phyloP scores from a whole-genome alignment of 2,888 invertebrate species.

The Acanthopleura granulata region DNA sequence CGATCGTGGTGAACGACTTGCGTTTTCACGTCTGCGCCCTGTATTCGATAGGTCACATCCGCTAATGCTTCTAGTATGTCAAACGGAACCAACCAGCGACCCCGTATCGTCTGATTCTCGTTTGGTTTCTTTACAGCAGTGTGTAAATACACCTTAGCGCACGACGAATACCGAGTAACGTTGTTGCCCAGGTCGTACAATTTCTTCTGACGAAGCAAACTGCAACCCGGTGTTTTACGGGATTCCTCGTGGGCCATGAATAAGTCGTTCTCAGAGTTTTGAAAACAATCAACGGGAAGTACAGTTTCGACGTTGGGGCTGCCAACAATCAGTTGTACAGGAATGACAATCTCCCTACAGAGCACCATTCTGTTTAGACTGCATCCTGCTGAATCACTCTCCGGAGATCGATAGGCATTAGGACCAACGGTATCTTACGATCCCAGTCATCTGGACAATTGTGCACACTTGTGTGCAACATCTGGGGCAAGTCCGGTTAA shows the following conservation, averaged over 20 bases:
- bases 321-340: constrained; percentile 20
- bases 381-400: constrained; percentile 24
- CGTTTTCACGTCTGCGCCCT: background rate
- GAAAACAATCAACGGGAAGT: background rate
- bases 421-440: constrained; percentile 23
- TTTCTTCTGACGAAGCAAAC: too few relatives aligned
- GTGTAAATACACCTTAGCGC: background rate
- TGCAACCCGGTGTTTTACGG: background rate
- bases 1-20: constrained; percentile 3
- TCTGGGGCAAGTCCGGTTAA: constrained; percentile 27
- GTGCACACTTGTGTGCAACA: constrained; percentile 28
- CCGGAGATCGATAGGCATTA: too few relatives aligned
- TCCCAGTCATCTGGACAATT: constrained; percentile 32
- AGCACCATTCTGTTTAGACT: constrained; percentile 25
- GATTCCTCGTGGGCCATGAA: background rate
- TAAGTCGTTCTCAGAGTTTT: background rate
- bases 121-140: background rate
- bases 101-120: background rate
- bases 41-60: constrained; percentile 9
- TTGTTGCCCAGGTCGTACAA: background rate
- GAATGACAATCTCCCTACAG: constrained; percentile 24
- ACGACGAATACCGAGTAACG: background rate
- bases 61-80: background rate
- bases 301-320: constrained; percentile 3
- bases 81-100: background rate